phyloP scores from a whole-genome alignment of 2,113 vertebrate genomes.

The Aepyceros melampus region DNA sequence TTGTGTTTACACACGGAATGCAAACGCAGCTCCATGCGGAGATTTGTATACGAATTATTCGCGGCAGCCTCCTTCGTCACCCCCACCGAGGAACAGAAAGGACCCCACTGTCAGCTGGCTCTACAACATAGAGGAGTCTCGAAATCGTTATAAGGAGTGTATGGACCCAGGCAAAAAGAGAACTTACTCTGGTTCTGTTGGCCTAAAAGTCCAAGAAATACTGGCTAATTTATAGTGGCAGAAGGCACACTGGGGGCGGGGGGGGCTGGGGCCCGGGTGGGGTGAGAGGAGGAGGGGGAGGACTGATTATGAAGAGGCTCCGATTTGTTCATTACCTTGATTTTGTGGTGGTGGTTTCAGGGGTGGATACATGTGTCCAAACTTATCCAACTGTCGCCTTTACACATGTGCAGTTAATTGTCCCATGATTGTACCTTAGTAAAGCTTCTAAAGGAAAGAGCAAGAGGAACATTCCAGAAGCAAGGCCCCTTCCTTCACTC shows the following conservation, averaged over 20 bases:
- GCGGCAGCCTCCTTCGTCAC: not conserved
- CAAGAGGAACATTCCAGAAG: not conserved
- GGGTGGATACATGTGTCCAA: not conserved
- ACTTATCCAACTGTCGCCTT: not conserved
- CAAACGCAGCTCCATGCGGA: not conserved
- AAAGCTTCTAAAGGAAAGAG: not conserved
- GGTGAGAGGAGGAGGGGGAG: not conserved
- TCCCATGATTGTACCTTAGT: not conserved
- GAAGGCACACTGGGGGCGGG: not conserved
- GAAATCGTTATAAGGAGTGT: accelerated
- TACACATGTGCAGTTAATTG: not conserved
- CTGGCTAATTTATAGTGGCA: not conserved
- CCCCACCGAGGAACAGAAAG: accelerated
- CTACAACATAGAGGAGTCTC: accelerated
- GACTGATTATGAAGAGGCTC: not conserved
- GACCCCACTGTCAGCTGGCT: accelerated
- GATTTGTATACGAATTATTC: not conserved
- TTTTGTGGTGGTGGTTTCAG: not conserved
- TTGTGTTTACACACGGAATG: not conserved
- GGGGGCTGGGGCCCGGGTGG: not conserved
- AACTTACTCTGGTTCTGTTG: accelerated
- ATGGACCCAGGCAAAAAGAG: not conserved
- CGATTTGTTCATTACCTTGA: not conserved
- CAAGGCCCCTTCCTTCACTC: not conserved
- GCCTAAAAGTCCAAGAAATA: not conserved